These are phyloP conservation scores for crab-eating macaque (Macaca fascicularis) DNA, from an alignment of 2,113 vertebrate species.

Conservation along the genomic window DNA sequence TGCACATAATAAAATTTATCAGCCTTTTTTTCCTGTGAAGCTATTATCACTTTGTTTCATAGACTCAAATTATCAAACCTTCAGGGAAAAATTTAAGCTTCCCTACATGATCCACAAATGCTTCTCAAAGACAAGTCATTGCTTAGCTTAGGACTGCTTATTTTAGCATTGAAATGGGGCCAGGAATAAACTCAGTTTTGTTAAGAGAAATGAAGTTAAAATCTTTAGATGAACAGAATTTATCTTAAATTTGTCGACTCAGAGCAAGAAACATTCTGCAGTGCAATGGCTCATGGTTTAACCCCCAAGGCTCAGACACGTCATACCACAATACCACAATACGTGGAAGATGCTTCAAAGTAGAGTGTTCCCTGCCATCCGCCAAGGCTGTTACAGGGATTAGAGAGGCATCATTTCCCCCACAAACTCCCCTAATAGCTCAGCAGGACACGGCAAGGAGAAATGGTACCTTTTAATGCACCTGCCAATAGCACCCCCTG, in stretches of 20 bases:
- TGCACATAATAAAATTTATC: not conserved
- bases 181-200: slow-evolving; percentile 59
- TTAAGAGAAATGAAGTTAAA: slow-evolving; percentile 57
- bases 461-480: not conserved
- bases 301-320: not conserved
- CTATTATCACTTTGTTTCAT: not conserved
- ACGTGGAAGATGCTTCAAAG: not conserved
- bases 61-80: not conserved
- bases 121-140: slow-evolving; percentile 38
- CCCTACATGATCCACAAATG: not conserved
- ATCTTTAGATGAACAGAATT: slow-evolving; percentile 33
- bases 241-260: not conserved
- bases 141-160: not conserved
- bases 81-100: not conserved
- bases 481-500: too few relatives aligned
- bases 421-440: not conserved
- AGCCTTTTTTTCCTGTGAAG: not conserved
- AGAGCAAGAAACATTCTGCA: not conserved
- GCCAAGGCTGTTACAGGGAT: not conserved
- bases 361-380: not conserved
- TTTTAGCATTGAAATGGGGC: slow-evolving; percentile 35
- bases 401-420: not conserved
- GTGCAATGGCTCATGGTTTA: not conserved
- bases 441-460: not conserved
- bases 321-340: rapidly evolving